Evolutionary conservation across 2,888 invertebrate genomes (phyloP), one percentile per base, ranked within the genome.

Genomic region (Mythimna pallens): DNA sequence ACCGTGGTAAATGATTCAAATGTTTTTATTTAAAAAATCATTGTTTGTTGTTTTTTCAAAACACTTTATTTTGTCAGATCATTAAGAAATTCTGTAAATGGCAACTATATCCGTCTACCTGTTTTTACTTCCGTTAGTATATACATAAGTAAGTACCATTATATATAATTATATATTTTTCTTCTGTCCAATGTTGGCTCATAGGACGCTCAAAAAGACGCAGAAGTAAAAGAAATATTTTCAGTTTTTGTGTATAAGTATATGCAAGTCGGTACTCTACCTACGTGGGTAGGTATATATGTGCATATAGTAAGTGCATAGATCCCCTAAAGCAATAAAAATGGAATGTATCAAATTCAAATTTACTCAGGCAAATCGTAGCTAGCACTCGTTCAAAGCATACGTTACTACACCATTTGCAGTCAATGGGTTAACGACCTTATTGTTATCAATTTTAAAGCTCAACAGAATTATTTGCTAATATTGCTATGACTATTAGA

Each of bases 401-500:
- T 62, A 50, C 74, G 80, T 64, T 80, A 58, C 80, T 50, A 67
- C 80, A 62, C 66, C 79, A 82, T 62, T 80, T 82, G 79, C 64
- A 72, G 40, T 65, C 62, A 62, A 80, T 80, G 72, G 82, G 54
- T 78, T 72, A 67, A 72, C 67, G 78, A 77, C 54, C 73, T 65
- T 62, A 55, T 22, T 17, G 65, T 77, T 65, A 57, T 62, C 52
- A 64, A 40, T 81, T 55, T 20, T 10, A 47, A 69, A 81, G n/a
- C 43, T 34, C 43, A 14, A 14, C 12, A 0, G 43, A 66, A 74
- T 65, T 80, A 65, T 74, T 3, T 74, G 22, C 36, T 62, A 47
- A 8, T 62, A 55, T 52, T 64, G 22, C 8, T 10, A 25, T 10
- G 3, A 9, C 40, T 40, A 10, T 36, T 36, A 36, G 36, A 36